These are phyloP conservation scores for Pristionchus exspectatus DNA, from an alignment of 2,888 invertebrate species.

Conservation along the genomic window DNA sequence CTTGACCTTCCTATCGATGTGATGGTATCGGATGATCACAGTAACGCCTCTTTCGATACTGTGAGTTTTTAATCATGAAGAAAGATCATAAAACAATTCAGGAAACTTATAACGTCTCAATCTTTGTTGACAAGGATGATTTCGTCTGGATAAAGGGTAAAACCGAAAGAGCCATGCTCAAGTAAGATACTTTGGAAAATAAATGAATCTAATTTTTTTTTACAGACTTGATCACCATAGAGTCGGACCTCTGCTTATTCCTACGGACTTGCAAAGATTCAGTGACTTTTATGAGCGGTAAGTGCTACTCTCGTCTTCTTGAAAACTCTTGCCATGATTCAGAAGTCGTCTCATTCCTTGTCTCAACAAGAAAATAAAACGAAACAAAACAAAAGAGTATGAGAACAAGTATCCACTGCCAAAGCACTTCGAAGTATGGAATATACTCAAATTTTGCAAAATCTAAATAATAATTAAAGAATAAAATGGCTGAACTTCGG, in stretches of 20 bases:
- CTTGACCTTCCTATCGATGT: neutral
- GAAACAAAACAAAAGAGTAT: neutral
- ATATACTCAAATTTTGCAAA: neutral
- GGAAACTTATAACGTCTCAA: neutral
- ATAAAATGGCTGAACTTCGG: conserved; percentile 47
- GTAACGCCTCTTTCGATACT: neutral
- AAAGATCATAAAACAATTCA: neutral
- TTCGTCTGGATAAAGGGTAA: neutral
- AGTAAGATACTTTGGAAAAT: neutral
- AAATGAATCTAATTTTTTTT: neutral
- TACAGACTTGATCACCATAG: conserved; percentile 26
- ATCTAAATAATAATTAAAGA: neutral
- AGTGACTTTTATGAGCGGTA: neutral
- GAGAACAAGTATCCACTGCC: conserved; percentile 23
- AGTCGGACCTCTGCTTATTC: conserved; percentile 28
- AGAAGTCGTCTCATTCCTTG: conserved; percentile 27
- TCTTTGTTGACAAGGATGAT: conserved; percentile 9
- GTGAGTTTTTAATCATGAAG: neutral
- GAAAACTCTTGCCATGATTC: no score
- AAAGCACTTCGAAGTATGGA: conserved; percentile 26
- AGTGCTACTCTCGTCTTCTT: neutral
- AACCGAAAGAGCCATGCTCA: neutral
- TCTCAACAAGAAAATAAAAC: conserved; percentile 31
- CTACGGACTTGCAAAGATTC: neutral
- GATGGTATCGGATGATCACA: neutral